Evolutionary conservation across 2,888 invertebrate species (phyloP).

Genomic region (Trissolcus japonicus): DNA sequence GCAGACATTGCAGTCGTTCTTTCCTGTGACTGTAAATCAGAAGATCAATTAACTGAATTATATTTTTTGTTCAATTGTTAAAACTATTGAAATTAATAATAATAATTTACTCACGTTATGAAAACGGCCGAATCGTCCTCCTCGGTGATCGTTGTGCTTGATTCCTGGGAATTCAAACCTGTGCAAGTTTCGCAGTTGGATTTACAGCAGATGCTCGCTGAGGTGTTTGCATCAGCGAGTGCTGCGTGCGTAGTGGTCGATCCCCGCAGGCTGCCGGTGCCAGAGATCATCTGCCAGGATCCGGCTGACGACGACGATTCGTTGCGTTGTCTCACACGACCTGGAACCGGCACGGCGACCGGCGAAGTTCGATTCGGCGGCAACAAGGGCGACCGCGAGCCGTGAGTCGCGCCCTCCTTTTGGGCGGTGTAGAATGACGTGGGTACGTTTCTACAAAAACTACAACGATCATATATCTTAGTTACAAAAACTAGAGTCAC

Average conservation of each 20-base stretch:
- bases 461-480: background rate
- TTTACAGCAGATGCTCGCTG: slow-evolving; percentile 65
- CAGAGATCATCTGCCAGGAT: slow-evolving; percentile 85
- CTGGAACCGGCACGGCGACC: slow-evolving; percentile 80
- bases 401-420: slow-evolving; percentile 65
- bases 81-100: background rate
- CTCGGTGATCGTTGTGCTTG: slow-evolving; percentile 75
- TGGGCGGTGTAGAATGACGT: slow-evolving; percentile 68
- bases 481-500: background rate
- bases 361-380: slow-evolving; percentile 79
- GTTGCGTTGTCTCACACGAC: slow-evolving; percentile 78
- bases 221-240: slow-evolving; percentile 66
- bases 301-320: slow-evolving; percentile 80
- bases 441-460: slow-evolving; percentile 65
- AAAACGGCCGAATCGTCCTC: slow-evolving; percentile 70
- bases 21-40: slow-evolving; percentile 74
- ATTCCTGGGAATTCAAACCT: slow-evolving; percentile 74
- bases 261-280: slow-evolving; percentile 81
- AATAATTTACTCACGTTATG: slow-evolving; percentile 62
- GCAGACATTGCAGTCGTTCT: slow-evolving; percentile 78
- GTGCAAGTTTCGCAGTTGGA: slow-evolving; percentile 68
- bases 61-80: too few species aligned
- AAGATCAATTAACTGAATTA: too few species aligned
- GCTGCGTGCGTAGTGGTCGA: slow-evolving; percentile 76
- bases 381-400: slow-evolving; percentile 71